Percentiles rank a stretch among this genome's conserved stretches.
Conservation (phyloP, 92 coral and sea anemone genomes). For the Paragorgia papillata region DNA sequence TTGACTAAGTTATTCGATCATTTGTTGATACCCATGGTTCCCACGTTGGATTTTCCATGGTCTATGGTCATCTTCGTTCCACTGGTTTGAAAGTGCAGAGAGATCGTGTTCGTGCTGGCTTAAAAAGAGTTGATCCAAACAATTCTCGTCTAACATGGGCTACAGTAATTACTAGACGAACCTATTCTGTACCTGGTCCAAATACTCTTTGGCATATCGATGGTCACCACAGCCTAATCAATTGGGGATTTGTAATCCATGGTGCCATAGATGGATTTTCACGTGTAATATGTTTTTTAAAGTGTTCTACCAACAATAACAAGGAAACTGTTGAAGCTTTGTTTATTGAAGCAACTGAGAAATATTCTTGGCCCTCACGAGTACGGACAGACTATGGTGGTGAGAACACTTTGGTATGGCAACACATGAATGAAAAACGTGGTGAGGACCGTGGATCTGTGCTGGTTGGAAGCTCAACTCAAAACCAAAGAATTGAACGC, state of each 20-base stretch:
- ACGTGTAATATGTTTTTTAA: neutral
- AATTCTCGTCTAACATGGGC: conserved; percentile 58
- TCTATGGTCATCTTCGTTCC: conserved; percentile 60
- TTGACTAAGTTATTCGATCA: conserved; percentile 44
- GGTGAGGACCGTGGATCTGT: conserved; percentile 30
- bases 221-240: conserved; percentile 38
- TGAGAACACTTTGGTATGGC: conserved; percentile 28
- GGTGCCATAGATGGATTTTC: conserved; percentile 43
- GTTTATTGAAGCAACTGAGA: conserved; percentile 33
- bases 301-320: conserved; percentile 38
- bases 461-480: conserved; percentile 23
- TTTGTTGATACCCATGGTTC: conserved; percentile 56
- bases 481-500: conserved; percentile 40
- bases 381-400: conserved; percentile 38
- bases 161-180: conserved; percentile 48
- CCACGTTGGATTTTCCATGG: conserved; percentile 52
- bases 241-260: conserved; percentile 46
- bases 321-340: conserved; percentile 18
- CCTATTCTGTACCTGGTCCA: conserved; percentile 56
- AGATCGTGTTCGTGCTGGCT: conserved; percentile 56
- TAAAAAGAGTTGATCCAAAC: conserved; percentile 55
- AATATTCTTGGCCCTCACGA: conserved; percentile 39
- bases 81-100: conserved; percentile 58
- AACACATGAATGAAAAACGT: conserved; percentile 23
- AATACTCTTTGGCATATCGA: conserved; percentile 64